Evolutionary conservation across 2,797 vertebrate species (phyloP), one percentile per base, ranked within the genome.

Genomic region (Cuculus canorus): DNA sequence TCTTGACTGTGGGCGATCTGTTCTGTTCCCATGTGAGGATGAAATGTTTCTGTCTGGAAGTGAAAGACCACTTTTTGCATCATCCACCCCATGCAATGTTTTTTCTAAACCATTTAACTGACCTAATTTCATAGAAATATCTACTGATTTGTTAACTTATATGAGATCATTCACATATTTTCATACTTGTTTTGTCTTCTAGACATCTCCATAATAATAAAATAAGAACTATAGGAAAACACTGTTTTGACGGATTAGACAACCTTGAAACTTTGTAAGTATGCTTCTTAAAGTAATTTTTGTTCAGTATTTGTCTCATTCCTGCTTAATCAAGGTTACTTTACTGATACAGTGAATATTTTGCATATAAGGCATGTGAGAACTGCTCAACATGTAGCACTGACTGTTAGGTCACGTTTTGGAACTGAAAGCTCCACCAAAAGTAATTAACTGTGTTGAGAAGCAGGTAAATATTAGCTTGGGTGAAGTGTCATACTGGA

Each of bases 141-240:
- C 59, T 91, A 27, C n/a, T 88, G 33, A 54, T 72, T 35, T 47
- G 6, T 89, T 66, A 63, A 39, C 7, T 47, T 61, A 8, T 0
- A 15, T 64, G 27, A 77, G 87, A 37, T 78, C 2, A 27, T 79
- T 85, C 7, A 17, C 28, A 65, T 64, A 11, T 35, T 72, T 79
- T 71, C 30, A 37, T 73, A 17, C 14, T 82, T 16, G 14, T 96
- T 71, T 86, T 91, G 24, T 33, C 63, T 89, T 86, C 78, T 91
- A 99, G 99, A 75, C 99, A 99, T 97, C 99, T 99, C 95, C 99
- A 99, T 96, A 99, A 99, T 97, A 99, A 99, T 98, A 99, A 99
- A 98, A 99, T 99, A 95, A 98, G 98, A 94, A 98, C 98, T 68
- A 98, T 99, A 66, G 98, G 98, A 90, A 98, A 97, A 80, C 98